These are phyloP conservation scores for Pyrgilauda ruficollis DNA, from an alignment of 2,113 vertebrate genomes.

Conservation along the genomic window DNA sequence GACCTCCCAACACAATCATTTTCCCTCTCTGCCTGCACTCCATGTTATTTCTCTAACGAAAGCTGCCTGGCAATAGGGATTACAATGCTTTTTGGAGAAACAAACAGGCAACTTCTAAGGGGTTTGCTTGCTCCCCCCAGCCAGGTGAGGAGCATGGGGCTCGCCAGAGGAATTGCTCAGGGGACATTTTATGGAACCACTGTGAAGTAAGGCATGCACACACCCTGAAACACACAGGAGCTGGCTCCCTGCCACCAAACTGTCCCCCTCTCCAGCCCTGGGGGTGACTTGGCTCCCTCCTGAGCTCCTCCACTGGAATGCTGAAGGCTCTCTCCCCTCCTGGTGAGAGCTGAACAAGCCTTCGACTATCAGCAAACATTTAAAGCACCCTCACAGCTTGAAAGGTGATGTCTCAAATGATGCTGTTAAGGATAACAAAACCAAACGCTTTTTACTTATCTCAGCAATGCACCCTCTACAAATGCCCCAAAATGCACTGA, in stretches of 20 bases:
- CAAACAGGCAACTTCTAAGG: background rate
- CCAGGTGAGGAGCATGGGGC: background rate
- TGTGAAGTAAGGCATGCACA: background rate
- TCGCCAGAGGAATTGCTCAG: background rate
- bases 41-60: constrained; percentile 5
- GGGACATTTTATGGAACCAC: background rate
- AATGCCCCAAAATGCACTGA: constrained; percentile 4
- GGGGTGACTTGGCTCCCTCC: background rate
- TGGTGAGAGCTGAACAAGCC: background rate
- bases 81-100: constrained; percentile 21
- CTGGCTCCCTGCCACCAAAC: background rate
- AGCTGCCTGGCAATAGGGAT: constrained; percentile 21
- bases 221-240: background rate
- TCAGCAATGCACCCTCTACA: background rate
- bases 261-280: background rate
- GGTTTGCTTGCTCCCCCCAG: background rate
- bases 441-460: constrained; percentile 33
- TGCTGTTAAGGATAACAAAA: constrained; percentile 22
- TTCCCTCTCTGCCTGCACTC: background rate
- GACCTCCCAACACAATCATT: constrained; percentile 9
- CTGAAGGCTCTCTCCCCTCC: background rate
- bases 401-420: constrained; percentile 6
- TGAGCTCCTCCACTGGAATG: background rate
- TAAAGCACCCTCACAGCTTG: background rate
- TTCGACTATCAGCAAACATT: background rate